Evolutionary conservation across 2,113 vertebrate genomes (phyloP), one percentile per base, ranked within the genome.

Genomic region (Accipiter cooperii): DNA sequence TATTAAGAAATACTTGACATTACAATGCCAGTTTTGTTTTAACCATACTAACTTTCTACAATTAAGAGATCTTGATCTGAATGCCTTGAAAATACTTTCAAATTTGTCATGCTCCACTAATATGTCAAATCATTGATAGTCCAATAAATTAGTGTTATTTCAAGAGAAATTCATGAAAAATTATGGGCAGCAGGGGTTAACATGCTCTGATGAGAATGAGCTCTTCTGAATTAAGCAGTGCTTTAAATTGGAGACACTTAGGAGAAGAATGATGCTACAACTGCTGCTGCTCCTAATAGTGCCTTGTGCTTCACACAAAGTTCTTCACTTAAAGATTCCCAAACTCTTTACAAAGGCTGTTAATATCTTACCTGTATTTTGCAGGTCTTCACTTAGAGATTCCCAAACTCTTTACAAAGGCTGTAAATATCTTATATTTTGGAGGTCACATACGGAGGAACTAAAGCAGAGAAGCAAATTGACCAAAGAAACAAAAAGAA

Each of bases 111-210:
- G 80, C 70, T 64, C 46, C 49, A 84, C 64, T 84, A 96, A 95
- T 70, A 91, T 60, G 69, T 80, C 61, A 85, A 57, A 92, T 86
- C 10, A 86, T 44, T 91, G n/a, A 87, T 94, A 88, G 60, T 68
- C 75, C 40, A 94, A 63, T 78, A 89, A 91, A 94, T 74, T 90
- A 68, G 26, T 94, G 73, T 46, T 91, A 87, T 97, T 92, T 91
- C 6, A 21, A 44, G 42, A 84, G 26, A 92, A 95, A 80, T 64
- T 70, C 3, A 57, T 70, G 33, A 90, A 87, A 97, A 78, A 75
- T 75, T 83, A 18, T 47, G 55, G 51, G 28, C 38, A 95, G 28
- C 68, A 54, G 13, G 31, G 19, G 55, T 89, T 89, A 92, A 89
- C 3, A 4, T 87, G 42, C 42, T 90, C 26, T 91, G 70, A 70